Conservation (phyloP, 2,888 invertebrate genomes). For the Andrena bicolor region DNA sequence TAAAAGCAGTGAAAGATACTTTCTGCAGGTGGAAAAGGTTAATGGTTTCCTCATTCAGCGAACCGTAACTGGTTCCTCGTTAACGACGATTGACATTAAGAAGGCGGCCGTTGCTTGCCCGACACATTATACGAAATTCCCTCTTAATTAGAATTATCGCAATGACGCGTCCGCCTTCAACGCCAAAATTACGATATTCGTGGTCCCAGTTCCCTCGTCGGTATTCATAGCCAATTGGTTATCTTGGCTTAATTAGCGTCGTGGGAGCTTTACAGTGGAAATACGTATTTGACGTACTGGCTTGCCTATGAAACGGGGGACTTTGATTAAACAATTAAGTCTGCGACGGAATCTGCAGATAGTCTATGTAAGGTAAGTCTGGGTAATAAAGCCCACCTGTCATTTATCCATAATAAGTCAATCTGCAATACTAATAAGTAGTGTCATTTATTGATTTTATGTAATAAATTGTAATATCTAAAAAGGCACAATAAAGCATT, state of each 20-base stretch:
- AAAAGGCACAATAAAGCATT: too few species aligned
- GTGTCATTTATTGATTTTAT: too few species aligned
- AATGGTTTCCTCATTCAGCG: conserved; percentile 39
- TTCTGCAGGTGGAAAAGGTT: conserved; percentile 25
- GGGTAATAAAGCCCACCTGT: too few species aligned
- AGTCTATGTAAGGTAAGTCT: too few species aligned
- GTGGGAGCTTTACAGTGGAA: too few species aligned
- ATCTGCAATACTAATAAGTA: too few species aligned
- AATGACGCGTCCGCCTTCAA: background rate
- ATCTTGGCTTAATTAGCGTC: background rate
- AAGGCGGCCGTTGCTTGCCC: conserved; percentile 11
- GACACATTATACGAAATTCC: conserved; percentile 23
- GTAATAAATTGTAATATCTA: too few species aligned
- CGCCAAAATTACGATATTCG: background rate
- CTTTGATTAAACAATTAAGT: too few species aligned
- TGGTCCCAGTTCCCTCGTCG: conserved; percentile 12
- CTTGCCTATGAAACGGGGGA: too few species aligned
- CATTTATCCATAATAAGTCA: too few species aligned
- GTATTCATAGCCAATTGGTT: conserved; percentile 12
- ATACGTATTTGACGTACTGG: too few species aligned
- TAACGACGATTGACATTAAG: conserved; percentile 42
- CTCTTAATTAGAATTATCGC: background rate
- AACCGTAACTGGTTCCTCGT: conserved; percentile 15
- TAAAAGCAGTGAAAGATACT: conserved; percentile 41
- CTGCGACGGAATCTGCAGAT: too few species aligned